Conservation (phyloP, 2,888 invertebrate species). For the Onchidella celtica region DNA sequence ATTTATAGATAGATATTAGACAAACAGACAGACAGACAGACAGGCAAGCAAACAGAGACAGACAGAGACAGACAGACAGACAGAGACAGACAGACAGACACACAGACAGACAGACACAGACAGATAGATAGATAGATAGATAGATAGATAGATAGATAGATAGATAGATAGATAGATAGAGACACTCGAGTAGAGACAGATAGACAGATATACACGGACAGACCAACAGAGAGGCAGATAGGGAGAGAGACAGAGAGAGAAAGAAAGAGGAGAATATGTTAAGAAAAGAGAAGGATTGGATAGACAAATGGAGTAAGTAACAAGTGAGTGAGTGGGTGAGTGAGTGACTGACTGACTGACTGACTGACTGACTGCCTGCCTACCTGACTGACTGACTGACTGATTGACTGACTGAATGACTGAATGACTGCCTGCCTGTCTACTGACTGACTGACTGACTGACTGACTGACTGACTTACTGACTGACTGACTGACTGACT, state of each 20-base stretch:
- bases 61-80: too few relatives aligned
- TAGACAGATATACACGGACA: background rate
- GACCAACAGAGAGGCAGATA: background rate
- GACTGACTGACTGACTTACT: too few relatives aligned
- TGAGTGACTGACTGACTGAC: too few relatives aligned
- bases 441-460: too few relatives aligned
- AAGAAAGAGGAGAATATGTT: background rate
- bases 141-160: background rate
- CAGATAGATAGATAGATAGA: too few relatives aligned
- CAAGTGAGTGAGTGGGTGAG: too few relatives aligned
- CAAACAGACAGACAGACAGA: too few relatives aligned
- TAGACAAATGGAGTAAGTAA: background rate
- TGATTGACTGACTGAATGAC: slow-evolving; percentile 16
- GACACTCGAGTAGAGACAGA: background rate
- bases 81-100: background rate
- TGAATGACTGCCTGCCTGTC: background rate
- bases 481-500: too few relatives aligned
- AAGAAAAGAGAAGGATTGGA: background rate
- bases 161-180: background rate
- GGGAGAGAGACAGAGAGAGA: background rate
- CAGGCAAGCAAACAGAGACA: too few relatives aligned
- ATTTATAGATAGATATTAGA: too few relatives aligned
- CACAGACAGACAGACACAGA: background rate
- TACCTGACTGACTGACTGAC: too few relatives aligned
- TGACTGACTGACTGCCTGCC: too few relatives aligned